Percentiles rank a stretch among this genome's conserved stretches.
Conservation (phyloP, 1,140 invertebrate species). For the Drosophila simulans region DNA sequence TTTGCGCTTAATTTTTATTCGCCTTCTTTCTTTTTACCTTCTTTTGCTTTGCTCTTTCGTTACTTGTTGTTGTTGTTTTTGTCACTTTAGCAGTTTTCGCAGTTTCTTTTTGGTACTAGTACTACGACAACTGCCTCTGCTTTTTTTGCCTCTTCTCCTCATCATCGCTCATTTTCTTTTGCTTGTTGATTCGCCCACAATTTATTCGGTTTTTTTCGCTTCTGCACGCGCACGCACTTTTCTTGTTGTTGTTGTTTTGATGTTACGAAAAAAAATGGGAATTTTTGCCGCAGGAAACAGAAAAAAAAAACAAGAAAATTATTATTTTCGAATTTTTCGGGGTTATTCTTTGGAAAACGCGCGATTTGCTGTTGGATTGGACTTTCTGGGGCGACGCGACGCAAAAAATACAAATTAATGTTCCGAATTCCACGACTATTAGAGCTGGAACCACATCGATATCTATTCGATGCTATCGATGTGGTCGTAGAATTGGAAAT, state of each 20-base stretch:
- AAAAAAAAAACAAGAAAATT: constrained; percentile 45
- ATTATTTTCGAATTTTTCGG: constrained; percentile 16
- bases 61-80: constrained; percentile 39
- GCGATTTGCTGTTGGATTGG: neutral
- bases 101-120: constrained; percentile 54
- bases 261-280: constrained; percentile 19
- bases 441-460: neutral
- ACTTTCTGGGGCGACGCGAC: constrained; percentile 7
- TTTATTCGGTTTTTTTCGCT: constrained; percentile 10
- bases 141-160: constrained; percentile 51
- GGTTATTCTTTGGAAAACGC: constrained; percentile 12
- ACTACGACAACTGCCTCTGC: constrained; percentile 51
- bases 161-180: constrained; percentile 59
- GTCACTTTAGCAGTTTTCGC: constrained; percentile 63
- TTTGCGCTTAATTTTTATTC: constrained; percentile 34
- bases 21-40: constrained; percentile 26
- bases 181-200: constrained; percentile 57
- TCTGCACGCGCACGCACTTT: constrained; percentile 40
- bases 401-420: constrained; percentile 18
- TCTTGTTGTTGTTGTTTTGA: constrained; percentile 17
- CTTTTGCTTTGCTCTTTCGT: constrained; percentile 28
- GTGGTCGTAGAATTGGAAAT: neutral
- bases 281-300: constrained; percentile 10
- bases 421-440: constrained; percentile 17
- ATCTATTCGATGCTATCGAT: neutral